Evolutionary conservation across 2,113 vertebrate species (phyloP), one percentile per base, ranked within the genome.

Genomic region (Amphiprion ocellaris): DNA sequence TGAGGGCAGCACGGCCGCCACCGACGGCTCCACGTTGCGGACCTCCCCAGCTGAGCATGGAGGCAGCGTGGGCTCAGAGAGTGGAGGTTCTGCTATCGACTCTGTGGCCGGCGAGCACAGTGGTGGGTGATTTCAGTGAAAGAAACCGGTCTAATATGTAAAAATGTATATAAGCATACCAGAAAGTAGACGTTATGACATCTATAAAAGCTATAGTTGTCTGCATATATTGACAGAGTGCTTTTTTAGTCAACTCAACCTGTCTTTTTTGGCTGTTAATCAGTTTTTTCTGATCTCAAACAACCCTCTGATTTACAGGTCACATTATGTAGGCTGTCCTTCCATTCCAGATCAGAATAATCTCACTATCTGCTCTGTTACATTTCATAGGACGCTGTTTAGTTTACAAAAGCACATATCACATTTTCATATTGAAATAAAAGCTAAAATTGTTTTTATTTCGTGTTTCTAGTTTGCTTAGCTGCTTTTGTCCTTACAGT

Each of bases 21-120:
- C 98, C 0, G 98, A 99, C 10, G 98, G 98, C 83, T 99, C 98
- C 2, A 99, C 98, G 0, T 95, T 99, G 74, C 95, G 98, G 76
- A 99, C 98, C 1, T 99, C 98, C 1, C 98, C 98, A 6, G 98
- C 98, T 0, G 98, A 99, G 92, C 98, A 99, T 0, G 98, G 97
- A 0, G 98, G 98, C 72, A 99, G 98, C 10, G 97, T 99, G 93
- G 98, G 98, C 90, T 99, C 98, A 0, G 98, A 99, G 95, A 99
- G 98, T 11, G 98, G 98, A 5, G 98, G 97, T 77, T 99, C 98
- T 19, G 98, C 97, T 0, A 96, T 99, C 85, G 98, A 99, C 90
- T 99, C 98, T 0, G 98, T 99, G 74, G 98, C 97, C 1, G 98
- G 98, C 64, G 98, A 99, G 89, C 98, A 99, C 95, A 99, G 97